Percentiles rank a stretch among this genome's conserved stretches.
Evolutionary conservation across 2,797 vertebrate genomes (phyloP).

Genomic region (Melanotaenia pygmaea): DNA sequence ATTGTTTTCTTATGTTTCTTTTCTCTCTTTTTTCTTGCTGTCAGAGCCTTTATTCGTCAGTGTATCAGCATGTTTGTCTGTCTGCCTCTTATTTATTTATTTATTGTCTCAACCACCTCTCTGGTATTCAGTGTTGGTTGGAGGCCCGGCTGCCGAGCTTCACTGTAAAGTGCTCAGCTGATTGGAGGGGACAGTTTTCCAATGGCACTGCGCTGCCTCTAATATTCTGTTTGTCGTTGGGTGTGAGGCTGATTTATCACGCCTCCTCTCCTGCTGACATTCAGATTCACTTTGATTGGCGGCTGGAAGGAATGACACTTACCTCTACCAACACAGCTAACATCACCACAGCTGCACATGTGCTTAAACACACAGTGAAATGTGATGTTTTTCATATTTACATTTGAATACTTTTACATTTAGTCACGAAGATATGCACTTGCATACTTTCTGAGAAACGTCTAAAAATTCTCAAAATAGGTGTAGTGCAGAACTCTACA

Average conservation of each 20-base stretch:
- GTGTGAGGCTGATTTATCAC: conserved; percentile 82
- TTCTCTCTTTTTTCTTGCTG: conserved; percentile 41
- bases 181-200: conserved; percentile 84
- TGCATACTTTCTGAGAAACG: conserved; percentile 40
- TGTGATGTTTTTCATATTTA: conserved; percentile 23
- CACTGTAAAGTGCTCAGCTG: conserved; percentile 78
- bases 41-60: conserved; percentile 37
- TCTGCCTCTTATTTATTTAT: conserved; percentile 53
- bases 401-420: conserved; percentile 46
- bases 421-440: conserved; percentile 21
- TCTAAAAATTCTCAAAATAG: conserved; percentile 31
- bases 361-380: conserved; percentile 23
- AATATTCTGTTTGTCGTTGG: conserved; percentile 85
- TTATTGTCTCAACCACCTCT: conserved; percentile 53
- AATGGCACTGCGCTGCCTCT: conserved; percentile 72
- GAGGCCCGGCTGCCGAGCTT: conserved; percentile 54
- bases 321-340: conserved; percentile 15
- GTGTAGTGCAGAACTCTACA: conserved; percentile 57
- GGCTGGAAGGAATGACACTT: conserved; percentile 60
- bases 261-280: conserved; percentile 78
- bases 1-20: conserved; percentile 36
- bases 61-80: conserved; percentile 22
- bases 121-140: conserved; percentile 46
- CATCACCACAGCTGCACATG: conserved; percentile 13
- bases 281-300: conserved; percentile 83